Conservation (phyloP, 2,888 invertebrate species). For the Pheosia gnoma region DNA sequence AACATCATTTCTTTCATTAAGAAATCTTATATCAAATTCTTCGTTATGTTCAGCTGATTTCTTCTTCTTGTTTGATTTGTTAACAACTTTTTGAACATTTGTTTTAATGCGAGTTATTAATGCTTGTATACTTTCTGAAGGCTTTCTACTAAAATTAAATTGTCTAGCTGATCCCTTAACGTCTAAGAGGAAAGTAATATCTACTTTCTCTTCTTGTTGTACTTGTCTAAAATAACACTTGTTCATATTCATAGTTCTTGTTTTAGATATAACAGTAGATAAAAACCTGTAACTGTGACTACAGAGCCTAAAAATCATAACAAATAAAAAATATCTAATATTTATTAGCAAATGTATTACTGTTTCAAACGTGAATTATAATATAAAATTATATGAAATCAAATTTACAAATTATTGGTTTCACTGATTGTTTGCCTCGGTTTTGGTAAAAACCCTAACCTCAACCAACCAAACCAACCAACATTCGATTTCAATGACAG, state of each 20-base stretch:
- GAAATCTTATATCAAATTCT: conserved; percentile 52
- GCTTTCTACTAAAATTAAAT: conserved; percentile 88
- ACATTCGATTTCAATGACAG: too few relatives aligned
- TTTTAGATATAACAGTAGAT: conserved; percentile 58
- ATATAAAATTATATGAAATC: too few relatives aligned
- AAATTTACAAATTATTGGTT: too few relatives aligned
- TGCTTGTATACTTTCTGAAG: conserved; percentile 84
- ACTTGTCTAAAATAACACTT: conserved; percentile 73
- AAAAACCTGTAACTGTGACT: conserved; percentile 44
- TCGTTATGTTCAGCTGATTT: conserved; percentile 23
- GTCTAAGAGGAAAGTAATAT: conserved; percentile 67
- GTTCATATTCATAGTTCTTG: conserved; percentile 59
- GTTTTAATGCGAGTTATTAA: conserved; percentile 85
- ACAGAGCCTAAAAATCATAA: conserved; percentile 47
- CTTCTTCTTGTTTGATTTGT: conserved; percentile 75
- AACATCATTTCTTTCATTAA: conserved; percentile 43
- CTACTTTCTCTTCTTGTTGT: conserved; percentile 62
- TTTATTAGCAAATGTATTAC: too few relatives aligned
- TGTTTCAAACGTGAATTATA: too few relatives aligned
- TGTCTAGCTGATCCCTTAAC: conserved; percentile 78
- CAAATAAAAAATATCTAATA: neutral
- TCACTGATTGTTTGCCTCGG: too few relatives aligned
- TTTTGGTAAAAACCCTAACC: too few relatives aligned
- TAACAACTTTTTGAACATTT: conserved; percentile 86
- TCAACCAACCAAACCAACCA: too few relatives aligned